Percentiles rank a stretch among this genome's conserved stretches.
phyloP scores from a whole-genome alignment of 2,888 invertebrate species.

The Oscheius sp. region DNA sequence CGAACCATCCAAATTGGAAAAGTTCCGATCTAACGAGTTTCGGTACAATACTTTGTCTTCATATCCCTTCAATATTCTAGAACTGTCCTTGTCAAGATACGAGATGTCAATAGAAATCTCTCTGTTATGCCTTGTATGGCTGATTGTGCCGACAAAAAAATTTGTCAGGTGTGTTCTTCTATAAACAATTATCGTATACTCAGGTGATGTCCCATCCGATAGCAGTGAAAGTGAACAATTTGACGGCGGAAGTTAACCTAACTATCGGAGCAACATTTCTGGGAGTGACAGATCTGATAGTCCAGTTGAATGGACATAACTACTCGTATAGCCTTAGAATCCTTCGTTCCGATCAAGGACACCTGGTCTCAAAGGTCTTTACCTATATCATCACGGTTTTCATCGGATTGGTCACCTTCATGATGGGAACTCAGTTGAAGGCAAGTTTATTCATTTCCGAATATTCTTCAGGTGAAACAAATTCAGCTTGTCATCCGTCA shows the following conservation, averaged over 20 bases:
- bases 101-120: too few relatives aligned
- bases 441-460: slow-evolving; percentile 47
- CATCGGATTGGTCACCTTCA: slow-evolving; percentile 71
- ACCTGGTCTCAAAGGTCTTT: slow-evolving; percentile 61
- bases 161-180: too few relatives aligned
- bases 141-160: too few relatives aligned
- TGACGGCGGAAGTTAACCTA: slow-evolving; percentile 7
- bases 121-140: too few relatives aligned
- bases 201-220: slow-evolving; percentile 8
- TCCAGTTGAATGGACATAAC: slow-evolving; percentile 1
- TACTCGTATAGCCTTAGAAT: slow-evolving; percentile 31
- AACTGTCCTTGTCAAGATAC: neutral
- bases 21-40: slow-evolving; percentile 11
- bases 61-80: neutral
- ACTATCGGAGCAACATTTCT: slow-evolving; percentile 16
- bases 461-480: slow-evolving; percentile 6
- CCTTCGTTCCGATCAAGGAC: slow-evolving; percentile 32
- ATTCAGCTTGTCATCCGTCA: slow-evolving; percentile 68
- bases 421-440: slow-evolving; percentile 73
- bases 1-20: neutral
- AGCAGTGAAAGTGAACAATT: neutral
- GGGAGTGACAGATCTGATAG: slow-evolving; percentile 12
- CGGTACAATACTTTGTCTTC: neutral
- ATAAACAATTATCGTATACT: too few relatives aligned
- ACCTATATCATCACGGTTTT: slow-evolving; percentile 69